A percentile compares a stretch with the other conserved stretches of the same genome.
Conservation (phyloP, 2,888 invertebrate genomes). For the Phyllotreta striolata region DNA sequence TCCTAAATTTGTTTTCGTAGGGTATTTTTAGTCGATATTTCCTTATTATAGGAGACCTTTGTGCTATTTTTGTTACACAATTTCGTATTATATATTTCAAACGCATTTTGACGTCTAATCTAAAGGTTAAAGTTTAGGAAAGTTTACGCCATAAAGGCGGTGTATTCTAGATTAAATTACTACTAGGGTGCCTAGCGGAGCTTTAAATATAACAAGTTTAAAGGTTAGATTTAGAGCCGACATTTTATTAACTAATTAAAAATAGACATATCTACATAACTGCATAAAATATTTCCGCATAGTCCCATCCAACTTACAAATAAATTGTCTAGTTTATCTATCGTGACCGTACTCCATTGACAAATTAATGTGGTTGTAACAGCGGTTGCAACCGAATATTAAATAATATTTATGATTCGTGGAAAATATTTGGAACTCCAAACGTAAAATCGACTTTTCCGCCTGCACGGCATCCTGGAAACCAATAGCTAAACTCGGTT, state of each 20-base stretch:
- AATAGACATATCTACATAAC: too few species aligned
- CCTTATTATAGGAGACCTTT: not conserved
- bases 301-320: not conserved
- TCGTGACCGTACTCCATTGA: conserved; percentile 8
- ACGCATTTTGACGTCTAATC: too few species aligned
- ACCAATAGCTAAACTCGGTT: too few species aligned
- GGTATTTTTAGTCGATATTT: conserved; percentile 9
- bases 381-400: conserved; percentile 10
- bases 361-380: conserved; percentile 6
- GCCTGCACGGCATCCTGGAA: conserved; percentile 3
- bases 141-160: too few species aligned
- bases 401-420: conserved; percentile 12
- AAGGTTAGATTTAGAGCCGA: too few species aligned
- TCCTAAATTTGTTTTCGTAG: too few species aligned
- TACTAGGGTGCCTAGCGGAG: too few species aligned
- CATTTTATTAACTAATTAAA: too few species aligned
- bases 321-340: conserved; percentile 7
- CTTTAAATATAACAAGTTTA: too few species aligned
- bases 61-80: not conserved
- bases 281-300: too few species aligned
- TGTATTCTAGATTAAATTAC: too few species aligned
- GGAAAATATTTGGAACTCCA: conserved; percentile 12
- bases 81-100: not conserved
- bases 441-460: conserved; percentile 16
- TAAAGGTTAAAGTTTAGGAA: too few species aligned